Conservation (phyloP, 2,113 vertebrate genomes). For the Sardina pilchardus region DNA sequence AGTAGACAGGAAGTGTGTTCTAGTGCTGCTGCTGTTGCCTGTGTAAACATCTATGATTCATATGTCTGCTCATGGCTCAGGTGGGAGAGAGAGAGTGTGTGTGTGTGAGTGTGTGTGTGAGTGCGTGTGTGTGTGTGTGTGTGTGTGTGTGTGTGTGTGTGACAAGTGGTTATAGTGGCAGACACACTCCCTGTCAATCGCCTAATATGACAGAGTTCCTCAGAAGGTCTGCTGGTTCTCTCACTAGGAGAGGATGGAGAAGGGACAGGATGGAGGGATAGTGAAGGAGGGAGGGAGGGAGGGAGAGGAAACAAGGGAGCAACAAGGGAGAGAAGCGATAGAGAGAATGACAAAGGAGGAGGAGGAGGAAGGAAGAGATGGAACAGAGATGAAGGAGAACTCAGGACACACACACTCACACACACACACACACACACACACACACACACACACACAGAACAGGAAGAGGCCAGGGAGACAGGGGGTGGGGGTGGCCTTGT, state of each 20-base stretch:
- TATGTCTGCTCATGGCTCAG: slow-evolving; percentile 13
- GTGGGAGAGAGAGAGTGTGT: not conserved
- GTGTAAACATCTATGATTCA: slow-evolving; percentile 31
- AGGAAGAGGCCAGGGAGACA: too few species aligned
- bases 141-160: not conserved
- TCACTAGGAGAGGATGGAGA: not conserved
- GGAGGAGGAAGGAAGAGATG: not conserved
- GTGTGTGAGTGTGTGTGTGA: not conserved
- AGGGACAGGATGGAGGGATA: too few species aligned
- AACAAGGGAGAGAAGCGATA: not conserved
- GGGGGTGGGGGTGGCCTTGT: too few species aligned
- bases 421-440: too few species aligned
- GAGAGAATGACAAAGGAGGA: not conserved
- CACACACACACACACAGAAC: too few species aligned
- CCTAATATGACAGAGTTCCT: slow-evolving; percentile 8
- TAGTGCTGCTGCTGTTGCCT: slow-evolving; percentile 9
- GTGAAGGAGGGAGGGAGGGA: not conserved
- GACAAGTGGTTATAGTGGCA: not conserved
- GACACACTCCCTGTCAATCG: slow-evolving; percentile 17
- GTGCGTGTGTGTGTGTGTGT: not conserved
- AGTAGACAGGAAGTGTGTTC: not conserved
- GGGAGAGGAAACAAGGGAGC: not conserved
- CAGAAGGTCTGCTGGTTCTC: slow-evolving; percentile 15
- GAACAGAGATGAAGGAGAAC: not conserved
- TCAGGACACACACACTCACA: not conserved